Base-by-base conservation (phyloP, 2,888 invertebrate species). In the Stenodera caucasica region DNA sequence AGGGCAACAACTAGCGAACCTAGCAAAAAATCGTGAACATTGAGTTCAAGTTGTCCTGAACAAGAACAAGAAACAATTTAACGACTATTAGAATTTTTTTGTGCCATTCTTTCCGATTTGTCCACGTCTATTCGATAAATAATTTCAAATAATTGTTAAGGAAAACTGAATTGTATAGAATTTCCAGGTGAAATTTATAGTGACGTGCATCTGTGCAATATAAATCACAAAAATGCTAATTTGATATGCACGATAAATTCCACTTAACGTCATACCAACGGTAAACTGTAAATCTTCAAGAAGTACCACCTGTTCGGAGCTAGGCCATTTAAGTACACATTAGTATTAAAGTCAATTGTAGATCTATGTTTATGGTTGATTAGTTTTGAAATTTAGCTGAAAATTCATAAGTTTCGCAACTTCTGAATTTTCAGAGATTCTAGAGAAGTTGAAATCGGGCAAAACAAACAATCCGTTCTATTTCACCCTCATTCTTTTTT, bases 211-310 rank as follows among this genome's bases (percentile, higher is more conserved):
- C 50, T 18, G 29, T 35, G 1, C n/a, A 0, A 14, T 9, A 53
- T 53, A 53, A 53, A 53, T 53, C 53, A 53, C 12, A 35, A 53
- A 53, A 53, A 33, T 53, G 53, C 32, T 53, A 53, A 53, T 53
- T 53, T 53, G 33, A 53, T 53, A 53, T 11, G 18, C 33, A 18
- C 53, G 35, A 30, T 53, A 53, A 53, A 53, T 53, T 53, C 15
- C 53, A 53, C 33, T 33, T 53, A 53, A 35, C 15, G 53, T 33
- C 53, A 35, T 0, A 8, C 30, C 21, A 53, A 33, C 53, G 32
- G 33, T 15, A 35, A 53, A 53, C 33, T 53, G 33, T 52, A 52
- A 52, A 52, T 52, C 52, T 52, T 32, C 21, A 33, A 32, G 52
- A n/a, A 30, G 12, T n/a, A 32, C 9, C 52, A 52, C 52, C 52